phyloP scores from a whole-genome alignment of 2,797 vertebrate genomes.

The Chelmon rostratus region DNA sequence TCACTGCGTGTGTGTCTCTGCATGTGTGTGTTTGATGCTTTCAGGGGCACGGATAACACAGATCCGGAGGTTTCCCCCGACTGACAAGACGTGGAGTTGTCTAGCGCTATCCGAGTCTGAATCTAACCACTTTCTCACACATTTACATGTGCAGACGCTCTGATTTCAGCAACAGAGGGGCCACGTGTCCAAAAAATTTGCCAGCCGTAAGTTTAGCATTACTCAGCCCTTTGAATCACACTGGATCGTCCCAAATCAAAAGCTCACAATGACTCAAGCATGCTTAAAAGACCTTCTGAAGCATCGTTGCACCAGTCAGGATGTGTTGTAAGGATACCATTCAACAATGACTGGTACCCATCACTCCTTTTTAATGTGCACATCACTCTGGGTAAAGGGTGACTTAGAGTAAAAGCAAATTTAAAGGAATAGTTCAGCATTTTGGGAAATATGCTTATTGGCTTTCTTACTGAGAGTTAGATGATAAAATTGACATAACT shows the following conservation, averaged over 20 bases:
- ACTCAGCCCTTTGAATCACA: constrained; percentile 29
- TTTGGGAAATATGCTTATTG: background rate
- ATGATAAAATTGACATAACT: background rate
- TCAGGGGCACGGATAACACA: constrained; percentile 33
- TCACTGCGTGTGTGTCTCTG: constrained; percentile 17
- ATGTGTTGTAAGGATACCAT: background rate
- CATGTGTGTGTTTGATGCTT: constrained; percentile 45
- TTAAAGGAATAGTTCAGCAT: background rate
- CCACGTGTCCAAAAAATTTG: constrained; percentile 2
- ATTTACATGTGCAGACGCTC: background rate
- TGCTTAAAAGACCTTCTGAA: background rate
- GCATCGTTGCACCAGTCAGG: constrained; percentile 8
- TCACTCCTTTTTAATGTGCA: background rate
- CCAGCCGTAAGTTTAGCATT: constrained; percentile 21
- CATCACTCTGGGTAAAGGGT: constrained; percentile 6
- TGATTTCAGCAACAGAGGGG: constrained; percentile 21
- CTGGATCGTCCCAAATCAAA: constrained; percentile 26
- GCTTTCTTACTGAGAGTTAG: background rate
- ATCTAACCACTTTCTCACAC: background rate
- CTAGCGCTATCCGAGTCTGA: constrained; percentile 17
- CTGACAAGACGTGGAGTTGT: constrained; percentile 41
- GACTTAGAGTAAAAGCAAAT: background rate
- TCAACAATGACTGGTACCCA: background rate
- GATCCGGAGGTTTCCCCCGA: constrained; percentile 34
- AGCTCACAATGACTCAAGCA: constrained; percentile 38